Conservation (phyloP, 2,797 vertebrate species). For the Nannoperca australis region DNA sequence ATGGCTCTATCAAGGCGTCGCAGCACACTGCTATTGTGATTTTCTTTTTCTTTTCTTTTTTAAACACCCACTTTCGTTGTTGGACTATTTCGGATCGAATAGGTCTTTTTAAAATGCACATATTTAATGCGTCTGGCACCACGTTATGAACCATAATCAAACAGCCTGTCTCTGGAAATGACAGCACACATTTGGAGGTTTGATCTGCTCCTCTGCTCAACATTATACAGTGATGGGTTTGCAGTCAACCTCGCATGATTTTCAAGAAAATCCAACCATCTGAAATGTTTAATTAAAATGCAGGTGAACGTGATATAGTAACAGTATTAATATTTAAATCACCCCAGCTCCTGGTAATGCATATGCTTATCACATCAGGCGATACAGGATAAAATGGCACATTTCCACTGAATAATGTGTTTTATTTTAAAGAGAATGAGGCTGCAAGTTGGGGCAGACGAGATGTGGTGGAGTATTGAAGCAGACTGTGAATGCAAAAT, state of each 20-base stretch:
- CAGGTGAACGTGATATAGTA: neutral
- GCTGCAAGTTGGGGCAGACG: conserved; percentile 2
- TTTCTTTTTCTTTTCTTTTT: no score
- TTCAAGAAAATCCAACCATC: neutral
- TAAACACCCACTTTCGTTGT: conserved; percentile 46
- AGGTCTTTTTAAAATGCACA: neutral
- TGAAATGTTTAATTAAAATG: neutral
- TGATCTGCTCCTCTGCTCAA: neutral
- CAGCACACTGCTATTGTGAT: conserved; percentile 62
- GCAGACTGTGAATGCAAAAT: conserved; percentile 13
- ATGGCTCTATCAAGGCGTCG: conserved; percentile 74
- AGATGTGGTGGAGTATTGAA: neutral
- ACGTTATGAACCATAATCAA: neutral
- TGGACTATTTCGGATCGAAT: neutral
- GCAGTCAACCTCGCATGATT: neutral
- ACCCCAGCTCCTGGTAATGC: neutral
- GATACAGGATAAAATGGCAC: neutral
- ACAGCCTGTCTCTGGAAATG: conserved; percentile 1
- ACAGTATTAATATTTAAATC: neutral
- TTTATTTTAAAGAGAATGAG: neutral
- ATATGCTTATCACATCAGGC: neutral
- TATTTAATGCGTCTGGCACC: conserved; percentile 7
- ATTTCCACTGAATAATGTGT: neutral
- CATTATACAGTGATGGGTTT: conserved; percentile 2
- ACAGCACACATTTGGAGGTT: conserved; percentile 41